Conservation (phyloP, 2,113 vertebrate genomes). For the Danio rerio region GRCz12tu NC_133191.1:24828501-24829000, state of each 20-base stretch:
- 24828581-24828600: slow-evolving; percentile 45
- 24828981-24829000: not conserved
- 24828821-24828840: slow-evolving; percentile 68
- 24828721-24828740: slow-evolving; percentile 19
- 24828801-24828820: slow-evolving; percentile 67
- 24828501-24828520: slow-evolving; percentile 44
- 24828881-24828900: slow-evolving; percentile 83
- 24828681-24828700: slow-evolving; percentile 40
- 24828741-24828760: not conserved
- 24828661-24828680: slow-evolving; percentile 65
- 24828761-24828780: slow-evolving; percentile 43
- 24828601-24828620: slow-evolving; percentile 46
- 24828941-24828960: slow-evolving; percentile 75
- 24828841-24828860: slow-evolving; percentile 73
- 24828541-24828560: slow-evolving; percentile 6
- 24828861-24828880: slow-evolving; percentile 68
- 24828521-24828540: slow-evolving; percentile 25
- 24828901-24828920: slow-evolving; percentile 78
- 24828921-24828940: slow-evolving; percentile 68
- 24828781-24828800: slow-evolving; percentile 66
- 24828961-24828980: slow-evolving; percentile 70
- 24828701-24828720: slow-evolving; percentile 54
- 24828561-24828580: slow-evolving; percentile 37
- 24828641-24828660: slow-evolving; percentile 59
- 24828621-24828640: slow-evolving; percentile 42